Evolutionary conservation across 2,113 vertebrate genomes (phyloP).

Genomic region (Girardinichthys multiradiatus): DNA sequence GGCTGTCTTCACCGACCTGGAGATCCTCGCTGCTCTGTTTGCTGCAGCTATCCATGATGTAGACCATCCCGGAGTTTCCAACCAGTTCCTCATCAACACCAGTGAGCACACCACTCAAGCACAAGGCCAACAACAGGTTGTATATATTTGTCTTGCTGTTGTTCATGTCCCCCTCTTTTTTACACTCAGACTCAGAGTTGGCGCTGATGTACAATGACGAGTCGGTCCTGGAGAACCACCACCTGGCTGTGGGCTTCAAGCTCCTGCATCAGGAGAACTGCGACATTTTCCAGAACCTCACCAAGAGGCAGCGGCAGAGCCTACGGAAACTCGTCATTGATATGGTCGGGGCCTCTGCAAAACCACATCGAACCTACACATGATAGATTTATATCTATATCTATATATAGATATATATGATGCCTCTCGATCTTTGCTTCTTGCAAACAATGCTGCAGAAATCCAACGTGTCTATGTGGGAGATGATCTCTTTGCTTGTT

Average conservation of each 20-base stretch:
- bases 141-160: background rate
- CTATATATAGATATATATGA: too few species aligned
- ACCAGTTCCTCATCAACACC: constrained; percentile 95
- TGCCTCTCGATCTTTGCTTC: background rate
- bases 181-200: constrained; percentile 85
- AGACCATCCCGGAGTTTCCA: constrained; percentile 91
- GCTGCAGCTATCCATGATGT: constrained; percentile 91
- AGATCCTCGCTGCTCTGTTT: constrained; percentile 89
- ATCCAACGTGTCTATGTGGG: background rate
- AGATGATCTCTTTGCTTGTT: background rate
- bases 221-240: constrained; percentile 92
- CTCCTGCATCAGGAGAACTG: constrained; percentile 90
- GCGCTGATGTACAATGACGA: constrained; percentile 91
- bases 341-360: constrained; percentile 76
- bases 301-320: constrained; percentile 85
- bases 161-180: background rate
- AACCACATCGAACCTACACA: background rate
- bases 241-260: constrained; percentile 91
- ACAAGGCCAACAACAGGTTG: background rate
- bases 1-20: constrained; percentile 90
- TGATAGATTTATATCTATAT: too few species aligned
- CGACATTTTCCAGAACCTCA: constrained; percentile 91
- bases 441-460: background rate
- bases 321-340: constrained; percentile 90
- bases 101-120: constrained; percentile 77